Conservation (phyloP, 2,113 vertebrate species). For the Marmota flaviventris region DNA sequence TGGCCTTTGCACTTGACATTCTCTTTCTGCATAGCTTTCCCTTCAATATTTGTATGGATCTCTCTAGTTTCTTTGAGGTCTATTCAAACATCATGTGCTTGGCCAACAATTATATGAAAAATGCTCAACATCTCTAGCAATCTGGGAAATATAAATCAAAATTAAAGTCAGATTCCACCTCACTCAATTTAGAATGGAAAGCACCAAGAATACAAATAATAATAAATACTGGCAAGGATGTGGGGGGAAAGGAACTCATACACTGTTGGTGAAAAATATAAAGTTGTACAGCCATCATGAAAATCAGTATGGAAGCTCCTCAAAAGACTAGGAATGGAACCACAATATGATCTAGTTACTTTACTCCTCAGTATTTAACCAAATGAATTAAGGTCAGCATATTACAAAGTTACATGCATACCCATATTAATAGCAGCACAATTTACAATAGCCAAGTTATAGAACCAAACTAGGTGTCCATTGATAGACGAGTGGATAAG, state of each 20-base stretch:
- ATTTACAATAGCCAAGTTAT: neutral
- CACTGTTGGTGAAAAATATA: neutral
- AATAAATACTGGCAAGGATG: neutral
- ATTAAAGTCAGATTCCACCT: neutral
- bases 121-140: neutral
- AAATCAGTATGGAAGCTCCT: neutral
- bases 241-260: neutral
- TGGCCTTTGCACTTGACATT: neutral
- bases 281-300: neutral
- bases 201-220: neutral
- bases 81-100: constrained; percentile 33
- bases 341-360: neutral
- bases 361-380: neutral
- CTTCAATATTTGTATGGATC: constrained; percentile 2
- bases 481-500: neutral
- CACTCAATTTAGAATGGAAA: neutral
- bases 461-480: neutral
- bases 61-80: constrained; percentile 20
- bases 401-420: neutral
- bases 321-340: neutral
- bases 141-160: neutral
- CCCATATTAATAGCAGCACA: neutral
- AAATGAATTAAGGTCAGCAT: neutral
- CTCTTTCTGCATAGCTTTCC: neutral
- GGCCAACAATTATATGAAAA: neutral